phyloP scores from a whole-genome alignment of 1,140 invertebrate species.

The Parasteatoda tepidariorum region DNA sequence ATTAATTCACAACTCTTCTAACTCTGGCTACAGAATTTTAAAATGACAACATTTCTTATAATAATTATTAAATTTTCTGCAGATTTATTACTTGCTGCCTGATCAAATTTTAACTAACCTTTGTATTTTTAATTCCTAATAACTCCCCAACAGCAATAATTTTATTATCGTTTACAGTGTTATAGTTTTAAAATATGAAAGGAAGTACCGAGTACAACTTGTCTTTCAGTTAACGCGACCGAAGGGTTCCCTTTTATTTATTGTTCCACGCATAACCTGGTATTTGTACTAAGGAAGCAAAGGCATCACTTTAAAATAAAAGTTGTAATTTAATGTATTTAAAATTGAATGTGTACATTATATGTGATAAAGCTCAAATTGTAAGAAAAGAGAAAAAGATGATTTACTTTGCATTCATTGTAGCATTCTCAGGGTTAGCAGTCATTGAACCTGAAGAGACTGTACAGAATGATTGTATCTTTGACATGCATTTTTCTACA shows the following conservation, averaged over 20 bases:
- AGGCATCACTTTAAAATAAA: slow-evolving; percentile 29
- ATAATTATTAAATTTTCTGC: too few relatives aligned
- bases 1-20: too few relatives aligned
- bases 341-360: slow-evolving; percentile 1
- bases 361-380: slow-evolving; percentile 59
- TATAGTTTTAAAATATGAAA: too few relatives aligned
- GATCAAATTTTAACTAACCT: too few relatives aligned
- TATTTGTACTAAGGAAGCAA: slow-evolving; percentile 12
- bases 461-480: slow-evolving; percentile 55
- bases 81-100: too few relatives aligned
- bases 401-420: slow-evolving; percentile 40
- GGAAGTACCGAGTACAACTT: too few relatives aligned
- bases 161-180: too few relatives aligned
- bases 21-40: too few relatives aligned
- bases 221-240: slow-evolving; percentile 44
- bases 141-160: too few relatives aligned
- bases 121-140: too few relatives aligned
- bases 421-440: slow-evolving; percentile 47
- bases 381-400: slow-evolving; percentile 61
- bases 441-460: slow-evolving; percentile 49
- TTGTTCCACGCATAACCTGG: slow-evolving; percentile 17
- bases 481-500: slow-evolving; percentile 49
- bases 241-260: slow-evolving; percentile 8
- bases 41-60: too few relatives aligned
- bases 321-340: slow-evolving; percentile 51